Percentiles rank a stretch among this genome's conserved stretches.
Evolutionary conservation across 2,888 invertebrate genomes (phyloP).

Genomic region (Tricholauxania praeusta): DNA sequence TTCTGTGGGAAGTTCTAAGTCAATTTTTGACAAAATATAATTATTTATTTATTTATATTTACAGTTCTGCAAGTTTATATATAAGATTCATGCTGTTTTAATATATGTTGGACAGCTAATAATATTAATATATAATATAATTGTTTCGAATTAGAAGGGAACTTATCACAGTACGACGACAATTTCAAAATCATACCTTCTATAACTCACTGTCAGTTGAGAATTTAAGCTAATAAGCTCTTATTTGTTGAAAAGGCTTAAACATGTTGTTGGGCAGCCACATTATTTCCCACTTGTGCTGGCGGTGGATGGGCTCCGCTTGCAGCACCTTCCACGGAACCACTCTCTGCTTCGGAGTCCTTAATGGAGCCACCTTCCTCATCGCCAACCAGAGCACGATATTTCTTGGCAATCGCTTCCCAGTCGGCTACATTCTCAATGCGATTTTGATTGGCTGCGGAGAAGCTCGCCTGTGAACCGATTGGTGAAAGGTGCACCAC

Average conservation of each 20-base stretch:
- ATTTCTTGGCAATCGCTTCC: conserved; percentile 91
- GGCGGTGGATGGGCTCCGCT: conserved; percentile 53
- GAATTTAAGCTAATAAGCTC: no score
- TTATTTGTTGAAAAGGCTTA: neutral
- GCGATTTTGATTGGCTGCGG: conserved; percentile 76
- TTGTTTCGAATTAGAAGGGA: no score
- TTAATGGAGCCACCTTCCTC: conserved; percentile 70
- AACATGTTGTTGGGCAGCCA: conserved; percentile 50
- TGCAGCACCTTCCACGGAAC: conserved; percentile 60
- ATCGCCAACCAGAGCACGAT: conserved; percentile 80
- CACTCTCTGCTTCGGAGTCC: conserved; percentile 67
- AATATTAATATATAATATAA: no score
- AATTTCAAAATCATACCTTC: no score
- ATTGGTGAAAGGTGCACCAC: conserved; percentile 86
- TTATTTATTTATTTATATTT: no score
- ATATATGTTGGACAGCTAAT: no score
- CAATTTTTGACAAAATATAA: no score
- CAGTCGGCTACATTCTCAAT: conserved; percentile 93
- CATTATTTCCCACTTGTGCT: conserved; percentile 65
- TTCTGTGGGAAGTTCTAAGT: no score
- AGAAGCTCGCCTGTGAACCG: conserved; percentile 87
- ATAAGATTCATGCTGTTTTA: no score
- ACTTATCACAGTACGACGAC: no score
- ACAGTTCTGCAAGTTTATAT: no score
- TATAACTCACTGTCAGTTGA: no score